Evolutionary conservation across 2,113 vertebrate species (phyloP).

Genomic region (Ciconia stormi): DNA sequence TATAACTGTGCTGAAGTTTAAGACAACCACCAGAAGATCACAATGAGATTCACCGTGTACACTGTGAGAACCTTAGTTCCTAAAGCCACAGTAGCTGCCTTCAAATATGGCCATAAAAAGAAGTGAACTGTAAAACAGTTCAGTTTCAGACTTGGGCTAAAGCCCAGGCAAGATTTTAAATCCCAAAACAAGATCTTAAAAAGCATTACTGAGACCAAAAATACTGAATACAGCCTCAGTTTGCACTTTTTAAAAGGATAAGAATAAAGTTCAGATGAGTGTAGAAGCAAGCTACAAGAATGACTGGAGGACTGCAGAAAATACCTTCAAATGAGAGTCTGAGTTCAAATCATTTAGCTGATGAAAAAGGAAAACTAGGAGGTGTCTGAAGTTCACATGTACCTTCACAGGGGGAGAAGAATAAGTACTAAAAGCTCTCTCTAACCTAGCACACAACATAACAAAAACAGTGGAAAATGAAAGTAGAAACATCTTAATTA

Average conservation of each 20-base stretch:
- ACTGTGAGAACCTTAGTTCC: not conserved
- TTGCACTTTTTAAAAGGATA: not conserved
- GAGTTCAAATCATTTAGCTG: not conserved
- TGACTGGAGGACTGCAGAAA: not conserved
- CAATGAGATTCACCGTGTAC: not conserved
- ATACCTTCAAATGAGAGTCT: not conserved
- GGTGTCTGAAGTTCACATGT: not conserved
- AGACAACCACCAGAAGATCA: not conserved
- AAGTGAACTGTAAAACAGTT: not conserved
- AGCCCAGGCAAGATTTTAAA: not conserved
- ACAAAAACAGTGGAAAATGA: not conserved
- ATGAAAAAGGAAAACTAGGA: not conserved
- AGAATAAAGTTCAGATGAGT: not conserved
- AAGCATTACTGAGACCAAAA: not conserved
- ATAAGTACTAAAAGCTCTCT: not conserved
- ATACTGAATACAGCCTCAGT: not conserved
- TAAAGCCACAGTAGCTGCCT: not conserved
- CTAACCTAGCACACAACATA: not conserved
- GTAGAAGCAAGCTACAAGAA: not conserved
- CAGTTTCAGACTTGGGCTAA: not conserved
- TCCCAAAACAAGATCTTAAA: not conserved
- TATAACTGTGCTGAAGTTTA: not conserved
- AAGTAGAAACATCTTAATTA: not conserved
- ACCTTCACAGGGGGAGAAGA: not conserved
- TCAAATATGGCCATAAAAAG: slow-evolving; percentile 27